Evolutionary conservation across 2,797 vertebrate species (phyloP).

Genomic region (Galaxias olidus): DNA sequence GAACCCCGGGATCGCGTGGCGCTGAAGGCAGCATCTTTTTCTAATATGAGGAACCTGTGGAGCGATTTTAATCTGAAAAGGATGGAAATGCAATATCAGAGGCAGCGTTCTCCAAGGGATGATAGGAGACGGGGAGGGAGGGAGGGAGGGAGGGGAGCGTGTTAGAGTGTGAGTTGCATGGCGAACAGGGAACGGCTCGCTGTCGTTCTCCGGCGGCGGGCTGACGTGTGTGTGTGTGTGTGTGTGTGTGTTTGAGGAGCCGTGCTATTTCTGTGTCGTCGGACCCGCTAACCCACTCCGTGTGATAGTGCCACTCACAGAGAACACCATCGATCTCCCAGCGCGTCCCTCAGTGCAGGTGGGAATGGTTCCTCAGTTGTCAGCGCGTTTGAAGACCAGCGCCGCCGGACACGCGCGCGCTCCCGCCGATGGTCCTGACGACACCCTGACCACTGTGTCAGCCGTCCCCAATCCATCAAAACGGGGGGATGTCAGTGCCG

Average conservation of each 20-base stretch:
- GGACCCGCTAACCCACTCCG: constrained; percentile 30
- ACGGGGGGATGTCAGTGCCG: no score
- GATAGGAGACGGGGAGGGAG: constrained; percentile 10
- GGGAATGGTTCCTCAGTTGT: constrained; percentile 28
- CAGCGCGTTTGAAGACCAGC: constrained; percentile 4
- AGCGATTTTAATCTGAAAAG: constrained; percentile 75
- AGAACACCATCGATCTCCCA: constrained; percentile 46
- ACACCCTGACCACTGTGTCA: background rate
- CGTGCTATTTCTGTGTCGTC: constrained; percentile 43
- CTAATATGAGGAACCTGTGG: constrained; percentile 69
- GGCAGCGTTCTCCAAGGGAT: constrained; percentile 42
- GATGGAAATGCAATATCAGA: constrained; percentile 71
- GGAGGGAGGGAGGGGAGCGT: constrained; percentile 41
- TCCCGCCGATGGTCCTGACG: background rate
- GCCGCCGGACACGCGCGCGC: no score
- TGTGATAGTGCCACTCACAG: constrained; percentile 23
- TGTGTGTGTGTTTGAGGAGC: constrained; percentile 7
- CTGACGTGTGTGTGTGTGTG: constrained; percentile 6
- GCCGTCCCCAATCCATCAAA: background rate
- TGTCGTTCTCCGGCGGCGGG: background rate
- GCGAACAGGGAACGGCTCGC: constrained; percentile 41
- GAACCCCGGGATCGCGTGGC: constrained; percentile 59
- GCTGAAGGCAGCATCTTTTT: constrained; percentile 71
- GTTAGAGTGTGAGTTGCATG: constrained; percentile 42
- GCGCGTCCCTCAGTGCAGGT: constrained; percentile 26